Evolutionary conservation across 2,113 vertebrate genomes (phyloP).

Genomic region (Muscicapa adusta): DNA sequence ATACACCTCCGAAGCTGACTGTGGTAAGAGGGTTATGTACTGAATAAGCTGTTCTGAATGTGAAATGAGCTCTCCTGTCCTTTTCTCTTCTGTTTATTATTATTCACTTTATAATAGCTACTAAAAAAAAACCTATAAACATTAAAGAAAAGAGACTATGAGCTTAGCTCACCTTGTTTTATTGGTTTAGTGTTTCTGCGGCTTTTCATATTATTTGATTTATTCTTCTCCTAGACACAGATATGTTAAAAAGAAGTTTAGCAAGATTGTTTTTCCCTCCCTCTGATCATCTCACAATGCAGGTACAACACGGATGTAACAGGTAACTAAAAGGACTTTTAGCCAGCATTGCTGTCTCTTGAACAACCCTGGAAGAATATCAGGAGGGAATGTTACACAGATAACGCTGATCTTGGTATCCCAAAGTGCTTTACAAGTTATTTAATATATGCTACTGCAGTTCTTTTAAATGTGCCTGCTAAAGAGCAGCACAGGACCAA

Average conservation of each 20-base stretch:
- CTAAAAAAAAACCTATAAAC: slow-evolving; percentile 36
- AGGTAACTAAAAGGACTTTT: slow-evolving; percentile 13
- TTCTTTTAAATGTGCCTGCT: not conserved
- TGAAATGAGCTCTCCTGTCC: slow-evolving; percentile 20
- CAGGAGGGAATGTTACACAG: not conserved
- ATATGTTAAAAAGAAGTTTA: slow-evolving; percentile 63
- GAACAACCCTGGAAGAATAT: not conserved
- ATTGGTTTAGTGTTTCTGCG: slow-evolving; percentile 83
- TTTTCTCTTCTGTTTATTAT: slow-evolving; percentile 18
- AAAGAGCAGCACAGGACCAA: not conserved
- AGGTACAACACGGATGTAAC: slow-evolving; percentile 22
- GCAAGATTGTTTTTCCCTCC: slow-evolving; percentile 28
- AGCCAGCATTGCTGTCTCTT: not conserved
- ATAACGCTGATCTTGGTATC: not conserved
- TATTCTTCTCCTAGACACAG: slow-evolving; percentile 81
- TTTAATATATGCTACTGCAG: not conserved
- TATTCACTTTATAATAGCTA: slow-evolving; percentile 33
- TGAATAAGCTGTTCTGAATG: slow-evolving; percentile 14
- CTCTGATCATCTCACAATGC: slow-evolving; percentile 46
- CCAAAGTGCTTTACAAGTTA: not conserved
- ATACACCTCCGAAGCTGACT: not conserved
- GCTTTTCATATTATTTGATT: slow-evolving; percentile 80
- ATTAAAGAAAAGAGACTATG: slow-evolving; percentile 46
- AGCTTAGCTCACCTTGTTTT: slow-evolving; percentile 79
- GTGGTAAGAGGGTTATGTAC: not conserved